Conservation (phyloP, 2,113 vertebrate genomes). For the Prunella fulvescens region DNA sequence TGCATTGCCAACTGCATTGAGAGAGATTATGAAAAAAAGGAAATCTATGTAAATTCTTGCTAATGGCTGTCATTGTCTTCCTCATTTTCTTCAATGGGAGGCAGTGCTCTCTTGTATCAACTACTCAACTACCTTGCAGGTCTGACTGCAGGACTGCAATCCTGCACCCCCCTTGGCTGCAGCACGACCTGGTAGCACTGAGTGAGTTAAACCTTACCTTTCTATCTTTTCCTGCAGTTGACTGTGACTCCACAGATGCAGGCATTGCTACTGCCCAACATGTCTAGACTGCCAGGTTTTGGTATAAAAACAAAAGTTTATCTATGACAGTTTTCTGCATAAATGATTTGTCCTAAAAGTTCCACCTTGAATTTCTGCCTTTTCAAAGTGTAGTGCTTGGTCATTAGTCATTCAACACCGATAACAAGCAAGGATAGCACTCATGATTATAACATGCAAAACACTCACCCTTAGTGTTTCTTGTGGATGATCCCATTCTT, state of each 20-base stretch:
- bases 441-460: not conserved
- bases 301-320: not conserved
- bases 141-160: not conserved
- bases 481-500: not conserved
- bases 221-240: rapidly evolving
- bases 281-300: not conserved
- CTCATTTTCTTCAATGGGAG: not conserved
- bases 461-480: not conserved
- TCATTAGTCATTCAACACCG: not conserved
- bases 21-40: not conserved
- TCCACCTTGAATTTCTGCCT: not conserved
- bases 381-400: not conserved
- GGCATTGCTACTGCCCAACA: not conserved
- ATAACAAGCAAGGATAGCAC: not conserved
- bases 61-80: not conserved
- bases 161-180: not conserved
- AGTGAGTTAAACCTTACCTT: rapidly evolving
- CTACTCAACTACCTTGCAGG: rapidly evolving
- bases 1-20: not conserved
- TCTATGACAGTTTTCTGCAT: not conserved
- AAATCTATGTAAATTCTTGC: not conserved
- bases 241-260: not conserved
- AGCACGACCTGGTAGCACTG: not conserved
- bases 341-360: not conserved
- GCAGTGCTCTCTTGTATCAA: not conserved